Percentiles rank a stretch among this genome's conserved stretches.
phyloP scores from a whole-genome alignment of 1,140 invertebrate genomes.

The Trichonephila clavata region DNA sequence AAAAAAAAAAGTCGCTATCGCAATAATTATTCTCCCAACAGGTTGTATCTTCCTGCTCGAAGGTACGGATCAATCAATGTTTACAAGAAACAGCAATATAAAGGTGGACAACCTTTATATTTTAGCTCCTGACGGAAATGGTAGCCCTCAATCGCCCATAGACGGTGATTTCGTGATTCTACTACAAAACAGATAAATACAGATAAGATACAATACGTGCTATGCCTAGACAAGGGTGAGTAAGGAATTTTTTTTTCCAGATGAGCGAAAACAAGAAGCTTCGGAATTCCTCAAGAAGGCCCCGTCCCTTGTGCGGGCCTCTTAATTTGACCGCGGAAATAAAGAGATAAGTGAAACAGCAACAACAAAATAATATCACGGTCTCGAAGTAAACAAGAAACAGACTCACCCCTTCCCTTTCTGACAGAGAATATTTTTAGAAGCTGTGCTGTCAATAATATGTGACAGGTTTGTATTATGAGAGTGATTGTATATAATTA shows the following conservation, averaged over 20 bases:
- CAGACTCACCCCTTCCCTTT: background rate
- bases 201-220: constrained; percentile 40
- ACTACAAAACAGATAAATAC: constrained; percentile 26
- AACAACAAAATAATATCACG: background rate
- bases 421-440: background rate
- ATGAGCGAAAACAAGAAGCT: constrained; percentile 35
- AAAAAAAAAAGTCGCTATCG: background rate
- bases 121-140: constrained; percentile 43
- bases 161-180: background rate
- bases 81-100: constrained; percentile 7
- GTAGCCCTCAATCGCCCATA: background rate
- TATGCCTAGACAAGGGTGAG: background rate
- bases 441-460: too few relatives aligned
- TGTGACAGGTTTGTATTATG: too few relatives aligned
- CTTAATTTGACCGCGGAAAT: constrained; percentile 27
- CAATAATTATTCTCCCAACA: background rate
- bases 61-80: background rate
- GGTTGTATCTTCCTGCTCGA: background rate
- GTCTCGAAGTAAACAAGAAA: background rate
- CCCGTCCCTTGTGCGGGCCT: background rate
- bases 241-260: constrained; percentile 9
- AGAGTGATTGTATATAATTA: too few relatives aligned
- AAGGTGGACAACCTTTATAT: constrained; percentile 18
- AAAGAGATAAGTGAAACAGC: background rate
- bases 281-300: background rate